Evolutionary conservation across 2,888 invertebrate species (phyloP).

Genomic region (Thumatha senex): DNA sequence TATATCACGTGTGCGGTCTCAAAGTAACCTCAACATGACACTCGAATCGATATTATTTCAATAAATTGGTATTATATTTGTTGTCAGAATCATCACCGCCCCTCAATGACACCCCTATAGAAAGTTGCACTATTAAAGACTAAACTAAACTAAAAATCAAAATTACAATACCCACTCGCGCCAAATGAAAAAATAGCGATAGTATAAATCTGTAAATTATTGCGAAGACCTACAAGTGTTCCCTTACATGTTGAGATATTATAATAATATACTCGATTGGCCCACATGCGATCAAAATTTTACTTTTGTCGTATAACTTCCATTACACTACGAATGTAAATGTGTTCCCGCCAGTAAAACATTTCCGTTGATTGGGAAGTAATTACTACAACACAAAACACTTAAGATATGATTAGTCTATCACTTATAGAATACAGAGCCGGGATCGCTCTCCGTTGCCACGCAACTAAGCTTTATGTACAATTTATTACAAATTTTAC

Average conservation of each 20-base stretch:
- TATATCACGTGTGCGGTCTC: not conserved
- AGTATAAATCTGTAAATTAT: conserved; percentile 55
- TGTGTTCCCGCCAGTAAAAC: conserved; percentile 61
- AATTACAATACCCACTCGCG: conserved; percentile 39
- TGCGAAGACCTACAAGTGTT: conserved; percentile 72
- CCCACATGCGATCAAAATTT: conserved; percentile 63
- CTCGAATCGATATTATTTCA: conserved; percentile 1
- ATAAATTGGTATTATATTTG: conserved; percentile 13
- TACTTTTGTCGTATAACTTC: conserved; percentile 54
- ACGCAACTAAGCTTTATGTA: conserved; percentile 62
- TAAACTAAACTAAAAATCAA: conserved; percentile 44
- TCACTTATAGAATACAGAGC: conserved; percentile 56
- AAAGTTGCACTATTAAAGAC: conserved; percentile 28
- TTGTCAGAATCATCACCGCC: not conserved
- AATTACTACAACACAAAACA: conserved; percentile 66
- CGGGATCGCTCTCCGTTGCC: conserved; percentile 51
- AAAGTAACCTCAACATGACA: conserved; percentile 7
- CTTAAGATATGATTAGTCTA: conserved; percentile 78
- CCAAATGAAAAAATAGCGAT: conserved; percentile 45
- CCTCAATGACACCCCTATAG: not conserved
- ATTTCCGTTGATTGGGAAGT: conserved; percentile 56
- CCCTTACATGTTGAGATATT: conserved; percentile 72
- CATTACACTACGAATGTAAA: conserved; percentile 48
- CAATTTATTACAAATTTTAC: conserved; percentile 42
- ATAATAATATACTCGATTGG: conserved; percentile 70